Base-by-base conservation (phyloP, 2,797 vertebrate genomes). In the Anabacerthia variegaticeps region DNA sequence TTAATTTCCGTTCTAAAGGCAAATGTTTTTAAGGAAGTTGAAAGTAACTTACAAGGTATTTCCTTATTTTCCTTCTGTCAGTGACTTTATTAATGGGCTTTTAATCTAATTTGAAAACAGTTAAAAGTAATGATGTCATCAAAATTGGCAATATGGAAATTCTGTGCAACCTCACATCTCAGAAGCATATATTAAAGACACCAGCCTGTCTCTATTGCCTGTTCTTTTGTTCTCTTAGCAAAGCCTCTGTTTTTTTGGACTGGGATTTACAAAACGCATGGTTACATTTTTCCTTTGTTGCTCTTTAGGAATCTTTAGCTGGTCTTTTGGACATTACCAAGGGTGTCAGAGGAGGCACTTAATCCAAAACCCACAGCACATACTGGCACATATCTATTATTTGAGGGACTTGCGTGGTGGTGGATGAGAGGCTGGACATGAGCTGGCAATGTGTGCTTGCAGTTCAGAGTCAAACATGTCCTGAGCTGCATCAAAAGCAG, bases 1-100 rank as follows among this genome's bases (percentile, higher is more conserved):
- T 96, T 96, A 81, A 92, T 96, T 97, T 96, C 80, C 92, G 91
- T 93, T 95, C 65, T 36, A 37, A 72, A 87, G 48, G 48, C 66
- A 88, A 89, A 94, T 91, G 61, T 95, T 92, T 94, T 92, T 87
- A 91, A 92, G 90, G 80, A 88, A 93, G 81, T 68, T 78, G n/a
- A 78, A 95, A 92, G 58, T 85, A 93, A 75, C 67, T 88, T 92
- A 69, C 43, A 74, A 62, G 54, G n/a, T 91, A 86, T 91, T 95
- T 96, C 88, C 84, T 94, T 62, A 32, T 68, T 86, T 78, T 72
- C 55, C 20, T 84, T 87, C 51, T 86, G 59, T 66, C 77, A 58
- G 7, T 72, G 52, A 56, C 27, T 88, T 91, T 88, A 67, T 63
- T 76, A 79, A 62, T 67, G 52, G 59, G 6, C 59, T 88, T 81